phyloP scores from a whole-genome alignment of 2,888 invertebrate genomes.

The Leucozona laternaria region DNA sequence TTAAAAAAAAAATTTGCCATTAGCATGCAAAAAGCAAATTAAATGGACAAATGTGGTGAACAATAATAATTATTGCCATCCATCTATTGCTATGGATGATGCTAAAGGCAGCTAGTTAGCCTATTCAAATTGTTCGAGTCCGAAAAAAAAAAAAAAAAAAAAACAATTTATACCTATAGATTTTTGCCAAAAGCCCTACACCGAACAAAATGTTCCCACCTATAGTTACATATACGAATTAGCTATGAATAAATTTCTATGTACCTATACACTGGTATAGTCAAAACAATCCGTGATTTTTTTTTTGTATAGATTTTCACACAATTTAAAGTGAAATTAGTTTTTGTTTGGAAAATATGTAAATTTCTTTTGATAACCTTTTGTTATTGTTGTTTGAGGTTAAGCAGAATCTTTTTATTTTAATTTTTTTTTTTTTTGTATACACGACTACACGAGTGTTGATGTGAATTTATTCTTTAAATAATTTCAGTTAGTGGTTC shows the following conservation, averaged over 20 bases:
- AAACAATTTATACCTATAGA: not conserved
- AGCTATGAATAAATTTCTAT: constrained; percentile 64
- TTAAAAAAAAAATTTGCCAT: constrained; percentile 48
- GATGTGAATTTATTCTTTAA: constrained; percentile 58
- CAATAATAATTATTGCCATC: constrained; percentile 52
- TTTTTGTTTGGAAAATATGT: constrained; percentile 51
- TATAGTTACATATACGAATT: constrained; percentile 7
- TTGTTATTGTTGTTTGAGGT: constrained; percentile 39
- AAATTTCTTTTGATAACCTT: constrained; percentile 25
- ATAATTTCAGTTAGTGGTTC: constrained; percentile 54
- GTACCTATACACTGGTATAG: not conserved
- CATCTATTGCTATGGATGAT: constrained; percentile 31
- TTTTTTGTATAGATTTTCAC: constrained; percentile 53
- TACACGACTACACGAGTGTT: constrained; percentile 36
- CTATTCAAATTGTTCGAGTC: constrained; percentile 22
- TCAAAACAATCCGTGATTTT: constrained; percentile 62
- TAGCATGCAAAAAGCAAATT: constrained; percentile 63
- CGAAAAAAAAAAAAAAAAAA: not conserved
- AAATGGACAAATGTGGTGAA: constrained; percentile 59
- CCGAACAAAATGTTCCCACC: constrained; percentile 1
- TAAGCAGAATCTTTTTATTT: constrained; percentile 20
- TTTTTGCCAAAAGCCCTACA: constrained; percentile 20
- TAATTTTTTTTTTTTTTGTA: constrained; percentile 9
- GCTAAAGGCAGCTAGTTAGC: constrained; percentile 44
- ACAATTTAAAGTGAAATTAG: constrained; percentile 48